These are phyloP conservation scores for Nomada fabriciana DNA, from an alignment of 2,888 invertebrate species.

Conservation along the genomic window DNA sequence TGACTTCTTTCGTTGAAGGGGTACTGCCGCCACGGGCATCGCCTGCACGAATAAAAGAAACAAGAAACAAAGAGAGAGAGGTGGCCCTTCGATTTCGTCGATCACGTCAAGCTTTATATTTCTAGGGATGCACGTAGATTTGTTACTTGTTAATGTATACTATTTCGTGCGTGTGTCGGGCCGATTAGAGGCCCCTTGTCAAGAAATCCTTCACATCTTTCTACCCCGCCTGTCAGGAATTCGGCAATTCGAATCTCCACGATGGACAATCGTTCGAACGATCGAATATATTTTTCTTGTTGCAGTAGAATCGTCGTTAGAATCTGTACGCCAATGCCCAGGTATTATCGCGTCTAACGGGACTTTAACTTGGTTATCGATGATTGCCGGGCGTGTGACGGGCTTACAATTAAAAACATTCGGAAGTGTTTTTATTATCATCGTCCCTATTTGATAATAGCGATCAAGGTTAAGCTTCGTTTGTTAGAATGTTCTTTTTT, in stretches of 20 bases:
- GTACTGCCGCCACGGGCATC: constrained; percentile 90
- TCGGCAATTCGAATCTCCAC: background rate
- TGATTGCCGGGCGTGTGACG: too few relatives aligned
- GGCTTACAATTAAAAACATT: too few relatives aligned
- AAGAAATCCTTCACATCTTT: too few relatives aligned
- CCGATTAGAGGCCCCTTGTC: constrained; percentile 5
- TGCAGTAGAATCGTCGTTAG: background rate
- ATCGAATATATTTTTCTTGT: background rate
- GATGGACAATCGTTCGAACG: too few relatives aligned
- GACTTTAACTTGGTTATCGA: background rate
- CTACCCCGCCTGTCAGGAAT: background rate
- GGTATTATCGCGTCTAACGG: too few relatives aligned
- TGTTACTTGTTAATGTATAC: too few relatives aligned
- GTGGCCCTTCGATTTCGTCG: constrained; percentile 27
- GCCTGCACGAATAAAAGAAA: constrained; percentile 86
- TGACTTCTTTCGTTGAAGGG: constrained; percentile 97
- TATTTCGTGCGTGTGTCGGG: background rate
- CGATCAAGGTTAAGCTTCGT: constrained; percentile 2
- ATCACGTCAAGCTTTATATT: constrained; percentile 19
- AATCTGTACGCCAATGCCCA: background rate
- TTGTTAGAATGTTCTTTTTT: background rate
- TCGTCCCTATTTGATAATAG: background rate
- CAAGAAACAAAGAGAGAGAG: constrained; percentile 57
- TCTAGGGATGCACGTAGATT: background rate
- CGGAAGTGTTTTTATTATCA: too few relatives aligned